A percentile compares a stretch with the other conserved stretches of the same genome.
Evolutionary conservation across 2,113 vertebrate genomes (phyloP).

Genomic region (Sus scrofa): DNA sequence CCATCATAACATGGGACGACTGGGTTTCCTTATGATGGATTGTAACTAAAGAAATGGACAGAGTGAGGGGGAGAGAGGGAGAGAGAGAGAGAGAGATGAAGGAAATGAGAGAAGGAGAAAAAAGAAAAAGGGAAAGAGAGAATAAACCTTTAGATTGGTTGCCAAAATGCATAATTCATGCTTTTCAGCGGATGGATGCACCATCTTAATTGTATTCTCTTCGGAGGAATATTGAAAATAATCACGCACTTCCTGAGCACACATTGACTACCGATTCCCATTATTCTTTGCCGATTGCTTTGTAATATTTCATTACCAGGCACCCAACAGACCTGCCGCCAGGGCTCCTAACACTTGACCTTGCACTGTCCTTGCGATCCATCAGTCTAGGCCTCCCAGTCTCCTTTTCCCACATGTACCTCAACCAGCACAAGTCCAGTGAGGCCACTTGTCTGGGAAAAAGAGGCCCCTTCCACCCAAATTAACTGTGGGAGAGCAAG

Average conservation of each 20-base stretch:
- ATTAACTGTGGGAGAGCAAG: slow-evolving; percentile 85
- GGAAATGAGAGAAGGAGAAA: background rate
- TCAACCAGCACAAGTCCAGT: background rate
- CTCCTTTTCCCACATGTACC: background rate
- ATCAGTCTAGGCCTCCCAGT: background rate
- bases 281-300: background rate
- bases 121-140: background rate
- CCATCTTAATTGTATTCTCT: slow-evolving; percentile 15
- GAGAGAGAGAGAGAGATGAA: background rate
- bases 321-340: background rate
- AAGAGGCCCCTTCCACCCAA: slow-evolving; percentile 70
- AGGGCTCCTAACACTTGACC: background rate
- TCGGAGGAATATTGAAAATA: slow-evolving; percentile 5
- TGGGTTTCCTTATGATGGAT: background rate
- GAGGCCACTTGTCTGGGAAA: background rate
- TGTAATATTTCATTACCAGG: background rate
- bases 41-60: background rate
- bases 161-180: background rate
- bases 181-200: background rate
- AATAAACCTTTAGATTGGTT: background rate
- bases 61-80: background rate
- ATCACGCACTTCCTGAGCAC: background rate
- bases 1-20: background rate
- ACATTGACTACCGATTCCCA: background rate
- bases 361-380: background rate